Conservation (phyloP, 1,140 invertebrate genomes). For the Ceratina japonica region DNA sequence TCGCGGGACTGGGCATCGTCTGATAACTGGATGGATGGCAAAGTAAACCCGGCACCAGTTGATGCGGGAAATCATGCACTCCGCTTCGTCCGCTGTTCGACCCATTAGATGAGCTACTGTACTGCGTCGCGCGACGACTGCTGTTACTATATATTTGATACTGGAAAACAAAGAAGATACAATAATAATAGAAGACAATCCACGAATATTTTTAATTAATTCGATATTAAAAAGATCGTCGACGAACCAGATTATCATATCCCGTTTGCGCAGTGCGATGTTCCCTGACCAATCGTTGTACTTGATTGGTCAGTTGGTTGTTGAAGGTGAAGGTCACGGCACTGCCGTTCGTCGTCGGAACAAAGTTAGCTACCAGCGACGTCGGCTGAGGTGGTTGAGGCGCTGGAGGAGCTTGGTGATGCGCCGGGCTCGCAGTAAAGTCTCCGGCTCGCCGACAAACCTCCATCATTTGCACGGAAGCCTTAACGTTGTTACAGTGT, state of each 20-base stretch:
- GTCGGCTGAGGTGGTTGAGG: conserved; percentile 82
- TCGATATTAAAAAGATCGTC: background rate
- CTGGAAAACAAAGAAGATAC: conserved; percentile 77
- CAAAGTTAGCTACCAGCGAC: conserved; percentile 83
- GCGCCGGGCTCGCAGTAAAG: conserved; percentile 80
- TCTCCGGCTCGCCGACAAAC: conserved; percentile 86
- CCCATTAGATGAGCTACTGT: conserved; percentile 75
- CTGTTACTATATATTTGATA: conserved; percentile 93
- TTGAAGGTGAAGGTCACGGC: conserved; percentile 92
- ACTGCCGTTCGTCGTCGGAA: conserved; percentile 89
- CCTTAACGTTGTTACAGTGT: conserved; percentile 97
- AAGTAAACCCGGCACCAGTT: conserved; percentile 94
- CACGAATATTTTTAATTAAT: background rate
- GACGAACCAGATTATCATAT: conserved; percentile 83
- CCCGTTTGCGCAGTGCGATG: conserved; percentile 80
- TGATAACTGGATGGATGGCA: conserved; percentile 92
- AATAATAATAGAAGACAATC: background rate
- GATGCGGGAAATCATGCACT: conserved; percentile 87
- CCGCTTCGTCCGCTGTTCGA: conserved; percentile 75
- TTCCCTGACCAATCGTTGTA: conserved; percentile 84
- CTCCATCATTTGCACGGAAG: conserved; percentile 98
- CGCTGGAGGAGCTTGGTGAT: conserved; percentile 81
- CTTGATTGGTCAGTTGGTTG: conserved; percentile 88
- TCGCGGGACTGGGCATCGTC: conserved; percentile 90
- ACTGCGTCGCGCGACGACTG: conserved; percentile 83